Percentiles rank a stretch among this genome's conserved stretches.
Conservation (phyloP, 2,888 invertebrate species). For the Parthenolecanium corni region DNA sequence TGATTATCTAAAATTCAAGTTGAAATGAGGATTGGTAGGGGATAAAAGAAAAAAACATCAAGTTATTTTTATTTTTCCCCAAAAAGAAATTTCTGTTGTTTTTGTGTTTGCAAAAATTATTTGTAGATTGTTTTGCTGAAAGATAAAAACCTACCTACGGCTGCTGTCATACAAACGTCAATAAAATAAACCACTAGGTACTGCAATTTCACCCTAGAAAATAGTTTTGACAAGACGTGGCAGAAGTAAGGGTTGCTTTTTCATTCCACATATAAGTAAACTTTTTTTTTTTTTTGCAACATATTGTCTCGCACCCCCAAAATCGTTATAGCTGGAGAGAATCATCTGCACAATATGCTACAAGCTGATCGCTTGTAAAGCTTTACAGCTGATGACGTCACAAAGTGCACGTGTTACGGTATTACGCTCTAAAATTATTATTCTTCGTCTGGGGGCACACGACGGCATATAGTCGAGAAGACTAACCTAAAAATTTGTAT, state of each 20-base stretch:
- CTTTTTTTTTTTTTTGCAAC: slow-evolving; percentile 5
- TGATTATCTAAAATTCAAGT: too few species aligned
- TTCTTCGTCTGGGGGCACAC: too few species aligned
- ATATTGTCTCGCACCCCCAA: slow-evolving; percentile 26
- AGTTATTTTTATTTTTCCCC: too few species aligned
- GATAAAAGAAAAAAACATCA: too few species aligned
- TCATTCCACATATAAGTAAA: too few species aligned
- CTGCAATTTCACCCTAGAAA: slow-evolving; percentile 16
- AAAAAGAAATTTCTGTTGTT: too few species aligned
- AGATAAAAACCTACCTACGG: slow-evolving; percentile 2
- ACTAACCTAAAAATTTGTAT: not conserved
- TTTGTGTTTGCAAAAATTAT: too few species aligned
- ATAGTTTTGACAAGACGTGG: slow-evolving; percentile 14
- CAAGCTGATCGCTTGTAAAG: slow-evolving; percentile 19
- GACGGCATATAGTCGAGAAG: too few species aligned
- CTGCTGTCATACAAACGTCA: slow-evolving; percentile 23
- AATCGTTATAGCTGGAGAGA: not conserved
- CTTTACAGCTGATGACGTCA: slow-evolving; percentile 17
- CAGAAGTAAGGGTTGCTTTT: slow-evolving; percentile 13
- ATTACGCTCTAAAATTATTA: too few species aligned
- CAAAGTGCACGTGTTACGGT: slow-evolving; percentile 16
- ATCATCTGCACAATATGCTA: slow-evolving; percentile 27
- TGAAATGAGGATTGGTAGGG: too few species aligned
- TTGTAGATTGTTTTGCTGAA: too few species aligned
- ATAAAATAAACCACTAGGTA: slow-evolving; percentile 26